Conservation (phyloP, 2,113 vertebrate species). For the Potamarius usumacintae region DNA sequence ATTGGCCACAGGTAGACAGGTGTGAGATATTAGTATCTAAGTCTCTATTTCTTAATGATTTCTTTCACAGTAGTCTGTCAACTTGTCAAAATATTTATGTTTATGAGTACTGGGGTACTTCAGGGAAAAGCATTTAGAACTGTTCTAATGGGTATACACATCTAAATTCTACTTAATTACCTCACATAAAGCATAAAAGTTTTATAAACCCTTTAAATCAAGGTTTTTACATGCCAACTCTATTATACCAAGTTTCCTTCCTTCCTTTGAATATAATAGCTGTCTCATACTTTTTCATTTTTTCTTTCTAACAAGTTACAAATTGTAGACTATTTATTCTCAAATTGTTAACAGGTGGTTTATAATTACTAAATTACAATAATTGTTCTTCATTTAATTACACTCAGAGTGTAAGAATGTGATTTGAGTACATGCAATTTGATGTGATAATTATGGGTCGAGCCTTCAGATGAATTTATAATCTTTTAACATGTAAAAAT, state of each 20-base stretch:
- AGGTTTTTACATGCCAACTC: background rate
- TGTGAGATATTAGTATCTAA: background rate
- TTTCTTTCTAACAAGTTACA: background rate
- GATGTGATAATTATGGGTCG: constrained; percentile 27
- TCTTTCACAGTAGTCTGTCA: background rate
- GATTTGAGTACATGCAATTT: constrained; percentile 41
- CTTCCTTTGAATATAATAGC: background rate
- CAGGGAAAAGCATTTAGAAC: background rate
- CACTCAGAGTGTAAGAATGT: constrained; percentile 35
- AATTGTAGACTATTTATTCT: constrained; percentile 24
- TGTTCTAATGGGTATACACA: background rate
- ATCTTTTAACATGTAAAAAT: constrained; percentile 9
- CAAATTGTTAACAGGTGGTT: constrained; percentile 49
- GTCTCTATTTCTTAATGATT: background rate
- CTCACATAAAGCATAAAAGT: constrained; percentile 19
- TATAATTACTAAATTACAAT: constrained; percentile 50
- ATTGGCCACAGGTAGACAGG: background rate
- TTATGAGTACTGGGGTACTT: background rate
- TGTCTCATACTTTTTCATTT: background rate
- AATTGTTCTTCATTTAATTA: constrained; percentile 52
- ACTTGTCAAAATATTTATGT: constrained; percentile 16
- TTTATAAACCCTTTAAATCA: background rate
- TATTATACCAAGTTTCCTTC: background rate
- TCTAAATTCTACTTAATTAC: constrained; percentile 12
- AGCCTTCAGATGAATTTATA: constrained; percentile 30